A percentile compares a stretch with the other conserved stretches of the same genome.
phyloP scores from a whole-genome alignment of 2,797 vertebrate genomes.

The Microtus agrestis region DNA sequence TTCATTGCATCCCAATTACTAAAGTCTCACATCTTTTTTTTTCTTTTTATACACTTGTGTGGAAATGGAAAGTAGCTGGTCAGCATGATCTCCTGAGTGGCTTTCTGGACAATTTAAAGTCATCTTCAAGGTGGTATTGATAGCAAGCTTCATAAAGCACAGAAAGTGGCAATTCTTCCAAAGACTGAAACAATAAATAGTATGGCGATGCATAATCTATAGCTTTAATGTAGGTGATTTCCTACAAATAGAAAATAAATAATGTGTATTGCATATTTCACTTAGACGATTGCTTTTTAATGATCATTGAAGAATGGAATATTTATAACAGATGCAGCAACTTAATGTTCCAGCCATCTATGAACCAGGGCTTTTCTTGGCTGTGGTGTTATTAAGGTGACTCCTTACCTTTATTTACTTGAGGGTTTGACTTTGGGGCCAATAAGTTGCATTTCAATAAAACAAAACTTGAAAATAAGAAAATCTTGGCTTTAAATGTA shows the following conservation, averaged over 20 bases:
- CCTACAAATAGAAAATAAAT: constrained; percentile 39
- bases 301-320: not conserved
- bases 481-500: not conserved
- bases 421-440: not conserved
- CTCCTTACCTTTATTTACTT: constrained; percentile 26
- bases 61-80: constrained; percentile 12
- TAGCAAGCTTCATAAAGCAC: constrained; percentile 51
- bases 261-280: not conserved
- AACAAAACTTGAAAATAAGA: not conserved
- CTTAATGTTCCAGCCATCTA: not conserved
- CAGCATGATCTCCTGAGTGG: constrained; percentile 27
- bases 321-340: constrained; percentile 10
- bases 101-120: constrained; percentile 66
- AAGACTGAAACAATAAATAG: constrained; percentile 64
- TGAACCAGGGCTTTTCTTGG: not conserved
- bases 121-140: constrained; percentile 47
- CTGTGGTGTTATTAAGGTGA: not conserved
- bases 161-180: constrained; percentile 66
- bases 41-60: not conserved
- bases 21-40: not conserved
- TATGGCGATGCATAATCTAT: not conserved
- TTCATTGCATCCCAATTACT: not conserved
- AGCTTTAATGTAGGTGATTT: not conserved
- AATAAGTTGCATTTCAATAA: not conserved
- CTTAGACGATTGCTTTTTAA: not conserved